These are phyloP conservation scores for Sinosuthora webbiana DNA, from an alignment of 2,113 vertebrate genomes.

Conservation along the genomic window DNA sequence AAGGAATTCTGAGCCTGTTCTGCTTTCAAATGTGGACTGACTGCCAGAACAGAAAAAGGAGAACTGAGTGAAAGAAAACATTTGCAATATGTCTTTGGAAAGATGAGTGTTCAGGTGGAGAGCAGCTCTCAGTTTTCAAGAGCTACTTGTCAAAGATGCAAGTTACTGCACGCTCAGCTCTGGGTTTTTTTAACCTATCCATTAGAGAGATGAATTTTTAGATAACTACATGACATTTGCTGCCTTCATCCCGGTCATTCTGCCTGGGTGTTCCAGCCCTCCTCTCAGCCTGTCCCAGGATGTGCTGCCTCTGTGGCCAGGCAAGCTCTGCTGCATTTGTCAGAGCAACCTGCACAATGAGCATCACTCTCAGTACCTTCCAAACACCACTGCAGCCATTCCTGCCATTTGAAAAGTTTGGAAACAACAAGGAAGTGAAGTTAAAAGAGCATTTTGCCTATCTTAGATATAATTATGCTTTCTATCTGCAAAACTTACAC, in stretches of 20 bases:
- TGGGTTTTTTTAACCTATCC: background rate
- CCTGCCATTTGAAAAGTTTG: background rate
- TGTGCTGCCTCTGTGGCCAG: background rate
- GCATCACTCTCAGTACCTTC: background rate
- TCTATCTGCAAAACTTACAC: background rate
- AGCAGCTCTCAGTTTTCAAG: conserved; percentile 14
- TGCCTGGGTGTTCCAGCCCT: conserved; percentile 45
- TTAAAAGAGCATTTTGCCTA: background rate
- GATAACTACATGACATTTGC: conserved; percentile 28
- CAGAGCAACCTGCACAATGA: background rate
- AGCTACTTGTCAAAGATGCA: conserved; percentile 3
- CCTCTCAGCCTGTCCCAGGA: background rate
- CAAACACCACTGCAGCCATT: background rate
- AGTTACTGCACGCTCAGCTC: conserved; percentile 28
- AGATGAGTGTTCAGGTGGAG: background rate
- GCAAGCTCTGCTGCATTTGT: background rate
- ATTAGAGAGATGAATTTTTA: conserved; percentile 53
- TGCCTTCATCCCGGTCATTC: conserved; percentile 19
- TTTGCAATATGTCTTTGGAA: background rate
- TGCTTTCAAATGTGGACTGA: background rate
- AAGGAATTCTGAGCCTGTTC: background rate
- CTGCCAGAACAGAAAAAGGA: background rate
- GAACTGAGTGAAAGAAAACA: background rate
- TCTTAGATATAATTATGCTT: background rate
- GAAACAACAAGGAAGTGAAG: background rate